Evolutionary conservation across 2,888 invertebrate species (phyloP).

Genomic region (Brenthis hecate): DNA sequence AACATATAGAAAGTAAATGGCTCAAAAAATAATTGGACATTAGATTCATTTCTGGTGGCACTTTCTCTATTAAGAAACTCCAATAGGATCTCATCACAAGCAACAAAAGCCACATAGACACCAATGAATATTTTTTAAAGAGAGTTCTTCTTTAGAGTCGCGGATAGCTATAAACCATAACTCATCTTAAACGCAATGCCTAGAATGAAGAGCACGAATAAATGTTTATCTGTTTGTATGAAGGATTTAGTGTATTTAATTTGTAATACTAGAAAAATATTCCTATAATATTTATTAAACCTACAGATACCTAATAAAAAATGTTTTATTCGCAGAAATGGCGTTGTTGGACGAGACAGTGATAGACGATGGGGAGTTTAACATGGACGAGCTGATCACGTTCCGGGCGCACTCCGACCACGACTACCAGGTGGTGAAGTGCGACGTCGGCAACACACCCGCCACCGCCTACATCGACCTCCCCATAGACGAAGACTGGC

Average conservation of each 20-base stretch:
- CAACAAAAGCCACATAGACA: no score
- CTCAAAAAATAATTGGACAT: no score
- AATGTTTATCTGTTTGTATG: no score
- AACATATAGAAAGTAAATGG: no score
- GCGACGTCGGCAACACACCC: conserved; percentile 53
- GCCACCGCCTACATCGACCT: conserved; percentile 79
- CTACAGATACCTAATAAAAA: not conserved
- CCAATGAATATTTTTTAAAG: no score
- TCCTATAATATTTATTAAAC: not conserved
- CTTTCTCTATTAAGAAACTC: no score
- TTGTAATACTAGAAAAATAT: not conserved
- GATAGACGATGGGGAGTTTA: conserved; percentile 82
- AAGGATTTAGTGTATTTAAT: not conserved
- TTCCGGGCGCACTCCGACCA: conserved; percentile 78
- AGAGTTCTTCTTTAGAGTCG: no score
- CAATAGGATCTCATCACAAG: no score
- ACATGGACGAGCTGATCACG: conserved; percentile 84
- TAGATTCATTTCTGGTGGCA: no score
- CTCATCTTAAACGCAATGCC: no score
- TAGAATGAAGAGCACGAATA: no score
- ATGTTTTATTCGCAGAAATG: conserved; percentile 59
- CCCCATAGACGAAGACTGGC: conserved; percentile 84
- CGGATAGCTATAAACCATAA: no score
- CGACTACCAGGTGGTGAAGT: conserved; percentile 75
- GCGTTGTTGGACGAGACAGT: conserved; percentile 72